Evolutionary conservation across 2,888 invertebrate genomes (phyloP).

Genomic region (Drosophila nr. perissopoda): DNA sequence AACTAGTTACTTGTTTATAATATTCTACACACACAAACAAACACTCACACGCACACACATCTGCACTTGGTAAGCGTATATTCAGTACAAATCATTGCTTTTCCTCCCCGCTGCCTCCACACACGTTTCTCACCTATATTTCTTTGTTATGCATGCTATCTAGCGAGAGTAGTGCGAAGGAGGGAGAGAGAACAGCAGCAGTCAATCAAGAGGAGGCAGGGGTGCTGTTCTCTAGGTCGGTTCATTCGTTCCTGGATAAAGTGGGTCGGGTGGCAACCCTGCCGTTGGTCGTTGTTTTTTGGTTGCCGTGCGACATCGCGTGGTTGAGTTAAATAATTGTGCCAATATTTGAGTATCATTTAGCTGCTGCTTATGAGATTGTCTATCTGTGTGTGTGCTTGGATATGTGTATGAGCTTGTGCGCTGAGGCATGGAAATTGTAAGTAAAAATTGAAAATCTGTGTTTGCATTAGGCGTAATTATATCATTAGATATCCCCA

Average conservation of each 20-base stretch:
- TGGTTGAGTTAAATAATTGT: constrained; percentile 78
- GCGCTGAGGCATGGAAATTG: constrained; percentile 13
- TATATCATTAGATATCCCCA: constrained; percentile 23
- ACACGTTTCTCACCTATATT: neutral
- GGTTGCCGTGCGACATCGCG: constrained; percentile 65
- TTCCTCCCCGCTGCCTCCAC: neutral
- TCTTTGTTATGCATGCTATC: constrained; percentile 9
- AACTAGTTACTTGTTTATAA: constrained; percentile 1
- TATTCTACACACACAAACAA: neutral
- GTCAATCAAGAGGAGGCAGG: constrained; percentile 13
- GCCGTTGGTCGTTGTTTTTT: constrained; percentile 7
- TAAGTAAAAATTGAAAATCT: constrained; percentile 15
- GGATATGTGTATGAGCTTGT: neutral
- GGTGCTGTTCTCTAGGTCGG: constrained; percentile 18
- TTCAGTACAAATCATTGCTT: constrained; percentile 16
- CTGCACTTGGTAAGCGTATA: neutral
- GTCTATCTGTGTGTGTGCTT: neutral
- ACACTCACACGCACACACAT: neutral
- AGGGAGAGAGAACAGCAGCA: constrained; percentile 6
- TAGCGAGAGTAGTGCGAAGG: neutral
- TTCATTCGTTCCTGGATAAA: constrained; percentile 14
- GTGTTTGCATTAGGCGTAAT: constrained; percentile 24
- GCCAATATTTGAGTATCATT: constrained; percentile 75
- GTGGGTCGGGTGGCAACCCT: constrained; percentile 5
- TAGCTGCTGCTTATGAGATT: constrained; percentile 29